A percentile compares a stretch with the other conserved stretches of the same genome.
Conservation (phyloP, 2,797 vertebrate species). For the Hephaestus fuliginosus region DNA sequence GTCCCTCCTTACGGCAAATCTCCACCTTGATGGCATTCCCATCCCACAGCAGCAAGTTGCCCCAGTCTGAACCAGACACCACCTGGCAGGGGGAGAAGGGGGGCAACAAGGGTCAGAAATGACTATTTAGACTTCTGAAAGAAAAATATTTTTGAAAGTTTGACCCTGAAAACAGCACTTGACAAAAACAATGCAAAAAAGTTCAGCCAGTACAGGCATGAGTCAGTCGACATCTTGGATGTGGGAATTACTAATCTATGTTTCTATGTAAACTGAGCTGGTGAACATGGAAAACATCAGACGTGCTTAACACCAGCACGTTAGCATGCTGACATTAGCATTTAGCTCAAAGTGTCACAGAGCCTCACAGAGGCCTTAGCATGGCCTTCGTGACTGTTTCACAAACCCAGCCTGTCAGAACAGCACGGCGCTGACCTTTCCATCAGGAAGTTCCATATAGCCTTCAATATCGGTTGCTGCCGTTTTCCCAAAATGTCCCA, state of each 20-base stretch:
- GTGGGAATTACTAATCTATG: background rate
- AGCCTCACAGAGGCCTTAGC: background rate
- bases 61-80: constrained; percentile 94
- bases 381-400: background rate
- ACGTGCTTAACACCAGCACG: background rate
- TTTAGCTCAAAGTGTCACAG: background rate
- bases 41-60: constrained; percentile 96
- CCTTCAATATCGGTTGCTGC: constrained; percentile 89
- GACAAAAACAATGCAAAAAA: background rate
- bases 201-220: too few relatives aligned
- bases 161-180: background rate
- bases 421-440: constrained; percentile 85
- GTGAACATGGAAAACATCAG: background rate
- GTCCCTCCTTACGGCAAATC: constrained; percentile 84
- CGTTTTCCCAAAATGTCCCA: constrained; percentile 94
- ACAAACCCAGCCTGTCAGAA: background rate
- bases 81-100: constrained; percentile 83
- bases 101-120: background rate
- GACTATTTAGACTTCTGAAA: background rate
- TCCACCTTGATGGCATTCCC: constrained; percentile 92
- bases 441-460: constrained; percentile 93
- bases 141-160: background rate
- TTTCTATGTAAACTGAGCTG: too few relatives aligned
- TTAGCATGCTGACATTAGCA: background rate
- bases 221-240: too few relatives aligned